Percentiles rank a stretch among this genome's conserved stretches.
phyloP scores from a whole-genome alignment of 1,140 invertebrate genomes.

The Mylabris phalerata region DNA sequence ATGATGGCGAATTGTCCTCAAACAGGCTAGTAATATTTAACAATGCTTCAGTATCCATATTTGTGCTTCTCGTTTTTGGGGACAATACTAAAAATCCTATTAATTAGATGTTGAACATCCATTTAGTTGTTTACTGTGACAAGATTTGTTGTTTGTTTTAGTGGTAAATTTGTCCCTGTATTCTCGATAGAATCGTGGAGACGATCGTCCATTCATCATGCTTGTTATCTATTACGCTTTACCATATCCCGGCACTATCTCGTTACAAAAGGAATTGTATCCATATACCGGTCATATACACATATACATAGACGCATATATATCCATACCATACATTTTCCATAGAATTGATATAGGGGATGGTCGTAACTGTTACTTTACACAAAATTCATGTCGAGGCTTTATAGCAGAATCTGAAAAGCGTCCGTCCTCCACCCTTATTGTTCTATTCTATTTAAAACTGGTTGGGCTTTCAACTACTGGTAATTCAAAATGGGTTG shows the following conservation, averaged over 20 bases:
- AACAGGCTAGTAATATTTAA: no score
- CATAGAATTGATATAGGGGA: constrained; percentile 11
- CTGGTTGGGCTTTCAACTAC: constrained; percentile 17
- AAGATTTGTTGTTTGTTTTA: no score
- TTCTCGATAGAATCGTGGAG: constrained; percentile 6
- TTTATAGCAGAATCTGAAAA: constrained; percentile 12
- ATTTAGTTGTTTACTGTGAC: no score
- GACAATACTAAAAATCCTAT: no score
- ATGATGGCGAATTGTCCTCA: no score
- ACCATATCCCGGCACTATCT: constrained; percentile 8
- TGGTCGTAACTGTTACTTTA: constrained; percentile 14
- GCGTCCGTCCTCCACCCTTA: constrained; percentile 5
- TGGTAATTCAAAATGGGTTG: constrained; percentile 14
- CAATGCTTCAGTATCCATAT: no score
- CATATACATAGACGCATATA: no score
- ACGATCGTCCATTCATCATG: constrained; percentile 7
- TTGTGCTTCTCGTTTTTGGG: no score
- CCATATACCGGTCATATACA: not conserved
- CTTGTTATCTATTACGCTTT: constrained; percentile 3
- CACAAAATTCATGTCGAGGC: constrained; percentile 12
- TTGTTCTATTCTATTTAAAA: constrained; percentile 24
- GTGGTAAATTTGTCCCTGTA: no score
- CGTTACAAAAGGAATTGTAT: constrained; percentile 14
- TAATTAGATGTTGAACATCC: no score
- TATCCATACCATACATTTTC: not conserved